Percentiles rank a stretch among this genome's conserved stretches.
Evolutionary conservation across 2,797 vertebrate genomes (phyloP).

Genomic region (Anguilla obscura): DNA sequence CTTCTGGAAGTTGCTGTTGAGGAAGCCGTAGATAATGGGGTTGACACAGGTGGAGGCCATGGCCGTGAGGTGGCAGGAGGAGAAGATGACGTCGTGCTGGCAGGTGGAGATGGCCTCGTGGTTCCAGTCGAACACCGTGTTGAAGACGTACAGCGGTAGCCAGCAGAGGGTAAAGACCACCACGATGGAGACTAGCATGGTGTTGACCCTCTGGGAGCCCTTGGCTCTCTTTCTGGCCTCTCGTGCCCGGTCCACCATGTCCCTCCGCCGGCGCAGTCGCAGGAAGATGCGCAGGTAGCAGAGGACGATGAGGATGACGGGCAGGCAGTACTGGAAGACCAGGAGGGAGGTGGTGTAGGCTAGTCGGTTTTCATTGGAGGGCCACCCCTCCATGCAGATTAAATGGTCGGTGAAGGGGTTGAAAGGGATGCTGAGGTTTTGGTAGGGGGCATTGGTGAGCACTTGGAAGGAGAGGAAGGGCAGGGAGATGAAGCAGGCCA

Average conservation of each 20-base stretch:
- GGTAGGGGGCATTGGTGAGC: slow-evolving; percentile 65
- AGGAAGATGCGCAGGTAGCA: slow-evolving; percentile 82
- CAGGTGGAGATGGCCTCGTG: slow-evolving; percentile 72
- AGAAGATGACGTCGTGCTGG: slow-evolving; percentile 78
- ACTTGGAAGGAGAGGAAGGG: slow-evolving; percentile 75
- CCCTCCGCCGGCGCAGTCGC: slow-evolving; percentile 74
- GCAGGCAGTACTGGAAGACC: slow-evolving; percentile 79
- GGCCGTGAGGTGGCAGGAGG: slow-evolving; percentile 77
- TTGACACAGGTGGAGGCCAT: slow-evolving; percentile 83
- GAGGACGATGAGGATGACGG: slow-evolving; percentile 70
- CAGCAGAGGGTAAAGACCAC: slow-evolving; percentile 77
- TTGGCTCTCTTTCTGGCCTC: slow-evolving; percentile 67
- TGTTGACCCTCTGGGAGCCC: slow-evolving; percentile 73
- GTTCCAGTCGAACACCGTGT: slow-evolving; percentile 82
- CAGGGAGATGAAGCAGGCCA: slow-evolving; percentile 75
- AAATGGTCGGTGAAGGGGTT: slow-evolving; percentile 56
- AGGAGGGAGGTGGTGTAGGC: slow-evolving; percentile 80
- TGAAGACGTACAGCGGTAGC: slow-evolving; percentile 81
- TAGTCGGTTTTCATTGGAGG: slow-evolving; percentile 63
- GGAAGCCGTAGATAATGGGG: slow-evolving; percentile 84
- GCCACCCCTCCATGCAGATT: slow-evolving; percentile 79
- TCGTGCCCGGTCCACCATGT: slow-evolving; percentile 76
- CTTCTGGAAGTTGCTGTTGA: slow-evolving; percentile 85
- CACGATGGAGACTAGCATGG: slow-evolving; percentile 77
- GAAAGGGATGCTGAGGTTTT: slow-evolving; percentile 72